Conservation (phyloP, 2,113 vertebrate species). For the Hyperopisus bebe region DNA sequence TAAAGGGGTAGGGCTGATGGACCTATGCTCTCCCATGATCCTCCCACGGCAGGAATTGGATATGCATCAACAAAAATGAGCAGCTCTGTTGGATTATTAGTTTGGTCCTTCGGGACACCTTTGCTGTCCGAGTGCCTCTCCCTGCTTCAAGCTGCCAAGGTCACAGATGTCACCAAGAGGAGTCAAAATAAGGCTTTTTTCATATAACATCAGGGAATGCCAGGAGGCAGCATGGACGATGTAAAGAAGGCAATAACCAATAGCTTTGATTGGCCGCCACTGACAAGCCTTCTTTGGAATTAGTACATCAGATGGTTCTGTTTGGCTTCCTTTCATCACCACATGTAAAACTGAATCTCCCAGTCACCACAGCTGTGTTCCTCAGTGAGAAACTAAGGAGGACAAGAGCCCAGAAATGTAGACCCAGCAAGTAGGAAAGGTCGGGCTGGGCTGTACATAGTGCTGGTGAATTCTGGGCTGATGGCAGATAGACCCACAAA, state of each 20-base stretch:
- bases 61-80: neutral
- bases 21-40: neutral
- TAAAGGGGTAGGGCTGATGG: neutral
- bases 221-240: neutral
- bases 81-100: neutral
- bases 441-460: conserved; percentile 27
- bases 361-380: neutral
- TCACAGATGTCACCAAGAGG: neutral
- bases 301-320: neutral
- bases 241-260: neutral
- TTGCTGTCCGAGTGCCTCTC: neutral
- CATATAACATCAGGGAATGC: neutral
- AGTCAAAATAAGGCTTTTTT: neutral
- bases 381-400: neutral
- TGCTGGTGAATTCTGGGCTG: conserved; percentile 23
- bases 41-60: neutral
- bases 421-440: conserved; percentile 19
- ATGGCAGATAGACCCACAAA: conserved; percentile 17
- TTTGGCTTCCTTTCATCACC: neutral
- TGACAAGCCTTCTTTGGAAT: neutral
- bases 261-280: neutral
- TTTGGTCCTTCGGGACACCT: neutral
- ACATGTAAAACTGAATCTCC: neutral
- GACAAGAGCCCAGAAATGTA: neutral
- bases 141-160: neutral